Evolutionary conservation across 1,140 invertebrate species (phyloP).

Genomic region (Steinernema feltiae): DNA sequence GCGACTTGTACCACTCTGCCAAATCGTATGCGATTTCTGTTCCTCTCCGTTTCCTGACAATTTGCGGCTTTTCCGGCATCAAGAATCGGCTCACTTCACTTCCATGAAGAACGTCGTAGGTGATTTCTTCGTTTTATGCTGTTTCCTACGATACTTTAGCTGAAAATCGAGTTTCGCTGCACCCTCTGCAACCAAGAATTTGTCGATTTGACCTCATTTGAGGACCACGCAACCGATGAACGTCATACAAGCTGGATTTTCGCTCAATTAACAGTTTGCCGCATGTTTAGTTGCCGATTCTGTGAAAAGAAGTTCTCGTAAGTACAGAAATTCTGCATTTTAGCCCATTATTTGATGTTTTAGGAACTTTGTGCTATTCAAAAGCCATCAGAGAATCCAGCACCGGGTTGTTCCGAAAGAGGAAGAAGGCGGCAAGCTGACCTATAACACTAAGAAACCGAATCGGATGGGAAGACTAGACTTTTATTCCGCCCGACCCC

Average conservation of each 20-base stretch:
- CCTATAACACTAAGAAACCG: background rate
- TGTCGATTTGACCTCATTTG: background rate
- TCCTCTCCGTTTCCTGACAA: background rate
- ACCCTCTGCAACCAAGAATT: background rate
- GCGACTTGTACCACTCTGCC: too few species aligned
- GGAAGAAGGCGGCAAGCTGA: background rate
- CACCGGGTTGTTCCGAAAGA: background rate
- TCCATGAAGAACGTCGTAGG: background rate
- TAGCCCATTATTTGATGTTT: background rate
- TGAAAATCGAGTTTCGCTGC: background rate
- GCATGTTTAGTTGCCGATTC: background rate
- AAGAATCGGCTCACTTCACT: background rate
- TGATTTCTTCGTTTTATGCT: background rate
- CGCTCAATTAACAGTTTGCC: background rate
- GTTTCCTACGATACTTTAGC: background rate
- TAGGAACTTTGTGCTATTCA: background rate
- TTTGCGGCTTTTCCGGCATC: background rate
- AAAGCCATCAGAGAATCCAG: constrained; percentile 8
- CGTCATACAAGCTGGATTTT: background rate
- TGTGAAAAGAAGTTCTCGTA: background rate
- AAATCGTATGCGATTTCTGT: background rate
- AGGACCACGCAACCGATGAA: background rate
- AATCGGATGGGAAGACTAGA: background rate
- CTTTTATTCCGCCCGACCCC: background rate
- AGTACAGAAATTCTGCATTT: background rate